phyloP scores from a whole-genome alignment of 2,113 vertebrate genomes.

The Pseudorasbora parva region DNA sequence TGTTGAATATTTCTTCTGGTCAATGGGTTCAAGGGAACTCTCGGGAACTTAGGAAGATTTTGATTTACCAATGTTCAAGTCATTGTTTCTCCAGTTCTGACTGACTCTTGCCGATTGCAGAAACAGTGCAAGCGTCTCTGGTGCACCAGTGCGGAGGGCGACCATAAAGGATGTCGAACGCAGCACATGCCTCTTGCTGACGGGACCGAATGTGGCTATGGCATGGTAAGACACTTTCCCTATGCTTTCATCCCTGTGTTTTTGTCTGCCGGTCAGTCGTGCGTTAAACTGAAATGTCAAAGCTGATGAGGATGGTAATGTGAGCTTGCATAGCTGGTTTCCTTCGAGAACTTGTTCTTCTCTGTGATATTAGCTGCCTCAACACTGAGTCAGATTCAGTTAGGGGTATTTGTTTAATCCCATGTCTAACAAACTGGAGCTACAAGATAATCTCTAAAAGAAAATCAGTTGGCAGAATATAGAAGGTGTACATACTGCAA shows the following conservation, averaged over 20 bases:
- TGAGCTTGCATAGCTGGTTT: conserved; percentile 57
- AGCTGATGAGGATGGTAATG: conserved; percentile 29
- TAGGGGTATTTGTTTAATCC: conserved; percentile 4
- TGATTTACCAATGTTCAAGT: background rate
- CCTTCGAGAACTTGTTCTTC: conserved; percentile 41
- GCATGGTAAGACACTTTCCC: conserved; percentile 83
- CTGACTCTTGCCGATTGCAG: conserved; percentile 68
- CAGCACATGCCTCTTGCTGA: conserved; percentile 98
- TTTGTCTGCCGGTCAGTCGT: conserved; percentile 34
- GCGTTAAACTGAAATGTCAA: conserved; percentile 42
- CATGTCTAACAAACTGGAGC: background rate
- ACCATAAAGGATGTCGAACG: conserved; percentile 91
- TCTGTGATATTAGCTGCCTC: background rate
- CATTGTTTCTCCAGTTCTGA: background rate
- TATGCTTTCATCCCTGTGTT: conserved; percentile 25
- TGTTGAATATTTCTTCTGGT: background rate
- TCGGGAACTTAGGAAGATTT: background rate
- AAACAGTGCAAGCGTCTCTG: conserved; percentile 94
- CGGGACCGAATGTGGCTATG: conserved; percentile 88
- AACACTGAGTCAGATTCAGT: background rate
- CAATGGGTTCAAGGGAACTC: background rate
- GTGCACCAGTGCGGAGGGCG: conserved; percentile 91
- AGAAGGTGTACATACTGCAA: background rate
- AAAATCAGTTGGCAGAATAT: background rate
- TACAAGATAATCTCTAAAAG: background rate